phyloP scores from a whole-genome alignment of 2,888 invertebrate genomes.

The Cataglyphis cursor region DNA sequence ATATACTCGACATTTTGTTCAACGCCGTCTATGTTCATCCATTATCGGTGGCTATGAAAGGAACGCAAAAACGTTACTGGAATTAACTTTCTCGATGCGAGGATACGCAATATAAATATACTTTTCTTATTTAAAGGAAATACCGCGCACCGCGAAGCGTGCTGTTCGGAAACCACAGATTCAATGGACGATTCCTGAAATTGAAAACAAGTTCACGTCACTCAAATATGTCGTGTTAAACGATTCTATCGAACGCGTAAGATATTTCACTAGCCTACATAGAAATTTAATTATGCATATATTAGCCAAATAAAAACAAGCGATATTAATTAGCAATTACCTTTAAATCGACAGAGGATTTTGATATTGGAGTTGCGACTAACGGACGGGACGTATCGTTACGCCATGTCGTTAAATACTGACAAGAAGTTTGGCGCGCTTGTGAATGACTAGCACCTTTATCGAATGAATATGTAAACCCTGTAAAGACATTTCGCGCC shows the following conservation, averaged over 20 bases:
- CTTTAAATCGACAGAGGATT: neutral
- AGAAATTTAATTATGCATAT: neutral
- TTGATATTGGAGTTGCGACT: neutral
- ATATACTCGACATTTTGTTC: neutral
- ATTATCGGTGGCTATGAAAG: neutral
- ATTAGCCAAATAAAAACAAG: neutral
- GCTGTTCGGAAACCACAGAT: no score
- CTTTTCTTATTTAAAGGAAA: no score
- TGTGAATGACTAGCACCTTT: neutral
- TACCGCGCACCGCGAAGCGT: no score
- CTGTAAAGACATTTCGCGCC: neutral
- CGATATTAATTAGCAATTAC: neutral
- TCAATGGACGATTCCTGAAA: no score
- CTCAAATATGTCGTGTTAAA: neutral
- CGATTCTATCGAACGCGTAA: neutral
- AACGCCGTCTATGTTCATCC: no score
- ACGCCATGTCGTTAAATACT: neutral
- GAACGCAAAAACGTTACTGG: neutral
- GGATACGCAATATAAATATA: no score
- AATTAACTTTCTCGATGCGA: no score
- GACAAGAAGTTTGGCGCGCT: neutral
- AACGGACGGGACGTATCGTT: neutral
- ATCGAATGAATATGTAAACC: no score
- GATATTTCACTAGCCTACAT: no score
- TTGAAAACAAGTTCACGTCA: neutral